These are phyloP conservation scores for Pterois miles DNA, from an alignment of 2,797 vertebrate species.

Conservation along the genomic window DNA sequence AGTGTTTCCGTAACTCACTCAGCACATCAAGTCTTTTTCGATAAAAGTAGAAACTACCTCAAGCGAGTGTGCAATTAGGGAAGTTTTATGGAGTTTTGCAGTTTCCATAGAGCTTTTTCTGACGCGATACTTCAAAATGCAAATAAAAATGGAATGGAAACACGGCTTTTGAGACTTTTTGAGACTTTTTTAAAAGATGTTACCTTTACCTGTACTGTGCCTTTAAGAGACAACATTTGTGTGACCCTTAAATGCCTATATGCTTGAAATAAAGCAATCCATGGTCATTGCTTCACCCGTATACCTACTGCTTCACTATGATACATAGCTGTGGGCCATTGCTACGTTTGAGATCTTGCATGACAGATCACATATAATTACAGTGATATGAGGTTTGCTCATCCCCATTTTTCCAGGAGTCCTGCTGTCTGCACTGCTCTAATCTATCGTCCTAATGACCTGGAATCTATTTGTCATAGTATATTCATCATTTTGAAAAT, in stretches of 20 bases:
- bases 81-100: too few species aligned
- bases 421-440: slow-evolving; percentile 21
- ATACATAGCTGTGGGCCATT: slow-evolving; percentile 25
- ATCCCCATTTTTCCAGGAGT: slow-evolving; percentile 25
- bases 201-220: neutral
- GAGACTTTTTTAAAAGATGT: neutral
- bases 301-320: neutral
- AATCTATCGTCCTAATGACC: slow-evolving; percentile 19
- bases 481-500: slow-evolving; percentile 13
- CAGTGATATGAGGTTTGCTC: slow-evolving; percentile 45
- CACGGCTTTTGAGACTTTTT: neutral
- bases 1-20: neutral
- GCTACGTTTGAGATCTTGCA: slow-evolving; percentile 43
- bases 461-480: slow-evolving; percentile 23
- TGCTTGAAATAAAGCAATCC: neutral
- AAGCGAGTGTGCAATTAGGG: neutral
- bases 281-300: neutral
- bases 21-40: neutral
- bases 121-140: neutral
- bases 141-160: neutral
- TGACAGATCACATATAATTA: slow-evolving; percentile 60
- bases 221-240: neutral
- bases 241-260: neutral
- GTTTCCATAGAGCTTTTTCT: neutral
- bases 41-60: neutral